A percentile compares a stretch with the other conserved stretches of the same genome.
These are phyloP conservation scores for Spheniscus humboldti DNA, from an alignment of 2,797 vertebrate species.

Conservation along the genomic window DNA sequence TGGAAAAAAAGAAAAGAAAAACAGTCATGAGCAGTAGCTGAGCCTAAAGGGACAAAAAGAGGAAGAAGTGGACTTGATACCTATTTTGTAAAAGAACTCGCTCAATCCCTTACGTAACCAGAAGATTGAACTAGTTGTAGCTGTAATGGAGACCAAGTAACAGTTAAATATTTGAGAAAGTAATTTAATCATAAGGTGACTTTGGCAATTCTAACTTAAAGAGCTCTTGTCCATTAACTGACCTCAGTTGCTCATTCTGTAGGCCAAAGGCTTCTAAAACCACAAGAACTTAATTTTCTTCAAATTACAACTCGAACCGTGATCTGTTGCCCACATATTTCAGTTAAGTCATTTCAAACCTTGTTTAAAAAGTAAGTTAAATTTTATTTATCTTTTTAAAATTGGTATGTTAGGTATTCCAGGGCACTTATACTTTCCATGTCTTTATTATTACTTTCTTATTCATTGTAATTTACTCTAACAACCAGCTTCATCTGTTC, in stretches of 20 bases:
- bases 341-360: background rate
- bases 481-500: background rate
- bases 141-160: background rate
- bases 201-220: background rate
- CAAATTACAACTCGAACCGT: background rate
- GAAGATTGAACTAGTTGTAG: background rate
- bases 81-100: background rate
- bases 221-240: background rate
- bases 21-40: background rate
- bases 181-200: background rate
- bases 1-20: background rate
- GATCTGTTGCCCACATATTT: background rate
- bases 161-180: background rate
- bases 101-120: background rate
- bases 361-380: background rate
- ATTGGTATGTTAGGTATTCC: background rate
- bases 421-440: background rate
- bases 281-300: background rate
- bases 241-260: background rate
- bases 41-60: background rate
- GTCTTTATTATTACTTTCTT: background rate
- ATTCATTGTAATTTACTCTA: background rate
- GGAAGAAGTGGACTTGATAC: background rate
- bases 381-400: background rate
- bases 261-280: background rate